Evolutionary conservation across 92 coral and sea anemone genomes (phyloP).

Genomic region (Zoanthus sansibaricus): DNA sequence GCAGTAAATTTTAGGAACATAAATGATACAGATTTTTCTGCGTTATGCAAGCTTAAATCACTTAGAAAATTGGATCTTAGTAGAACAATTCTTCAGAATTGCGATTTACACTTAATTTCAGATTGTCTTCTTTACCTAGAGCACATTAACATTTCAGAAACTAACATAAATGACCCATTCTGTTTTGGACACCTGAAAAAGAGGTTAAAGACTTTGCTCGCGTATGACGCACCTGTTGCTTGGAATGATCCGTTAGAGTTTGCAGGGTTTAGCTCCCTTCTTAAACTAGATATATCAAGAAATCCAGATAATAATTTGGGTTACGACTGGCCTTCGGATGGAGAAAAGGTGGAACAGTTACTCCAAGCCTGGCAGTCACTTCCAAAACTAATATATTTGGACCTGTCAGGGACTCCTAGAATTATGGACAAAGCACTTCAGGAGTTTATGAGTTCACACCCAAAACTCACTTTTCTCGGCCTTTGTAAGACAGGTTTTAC

Average conservation of each 20-base stretch:
- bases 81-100: constrained; percentile 44
- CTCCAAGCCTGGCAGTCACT: constrained; percentile 46
- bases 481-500: constrained; percentile 75
- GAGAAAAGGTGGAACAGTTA: constrained; percentile 64
- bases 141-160: constrained; percentile 71
- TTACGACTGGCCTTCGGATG: constrained; percentile 67
- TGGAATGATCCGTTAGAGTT: constrained; percentile 72
- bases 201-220: constrained; percentile 64
- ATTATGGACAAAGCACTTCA: constrained; percentile 63
- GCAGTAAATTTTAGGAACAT: constrained; percentile 66
- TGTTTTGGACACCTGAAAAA: constrained; percentile 63
- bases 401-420: constrained; percentile 73
- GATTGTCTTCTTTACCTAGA: constrained; percentile 55
- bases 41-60: constrained; percentile 53
- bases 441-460: constrained; percentile 66
- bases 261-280: constrained; percentile 58
- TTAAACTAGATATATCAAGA: constrained; percentile 76
- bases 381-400: constrained; percentile 59
- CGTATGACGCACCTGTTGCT: constrained; percentile 73
- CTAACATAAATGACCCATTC: constrained; percentile 52
- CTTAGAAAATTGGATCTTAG: constrained; percentile 73
- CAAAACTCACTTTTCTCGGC: constrained; percentile 82
- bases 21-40: constrained; percentile 38
- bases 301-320: constrained; percentile 52
- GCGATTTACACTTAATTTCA: constrained; percentile 46